Conservation (phyloP, 2,113 vertebrate species). For the Heterotis niloticus region DNA sequence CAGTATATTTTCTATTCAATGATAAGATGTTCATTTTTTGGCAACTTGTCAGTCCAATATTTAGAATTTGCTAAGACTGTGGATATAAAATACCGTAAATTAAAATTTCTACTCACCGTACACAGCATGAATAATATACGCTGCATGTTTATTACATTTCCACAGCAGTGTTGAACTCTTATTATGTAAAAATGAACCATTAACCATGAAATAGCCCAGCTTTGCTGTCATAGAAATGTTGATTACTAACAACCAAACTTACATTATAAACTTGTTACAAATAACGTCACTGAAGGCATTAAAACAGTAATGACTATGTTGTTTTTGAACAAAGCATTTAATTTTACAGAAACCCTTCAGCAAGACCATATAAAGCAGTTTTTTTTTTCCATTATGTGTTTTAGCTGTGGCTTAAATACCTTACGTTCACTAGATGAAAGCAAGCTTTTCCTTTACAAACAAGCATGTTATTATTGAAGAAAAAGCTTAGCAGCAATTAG, state of each 20-base stretch:
- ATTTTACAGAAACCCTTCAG: neutral
- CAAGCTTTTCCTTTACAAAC: neutral
- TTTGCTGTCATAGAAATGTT: neutral
- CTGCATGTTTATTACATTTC: no score
- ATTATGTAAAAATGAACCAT: neutral
- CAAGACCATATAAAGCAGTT: no score
- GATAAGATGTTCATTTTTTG: neutral
- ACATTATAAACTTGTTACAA: neutral
- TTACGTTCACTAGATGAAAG: neutral
- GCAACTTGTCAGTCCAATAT: neutral
- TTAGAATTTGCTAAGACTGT: neutral
- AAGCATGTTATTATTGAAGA: neutral
- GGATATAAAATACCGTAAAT: neutral
- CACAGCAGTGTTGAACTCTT: neutral
- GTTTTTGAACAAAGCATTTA: neutral
- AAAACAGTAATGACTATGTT: neutral
- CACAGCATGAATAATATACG: neutral
- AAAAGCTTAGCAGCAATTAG: neutral
- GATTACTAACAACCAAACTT: neutral
- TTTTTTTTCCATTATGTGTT: no score
- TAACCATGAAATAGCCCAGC: neutral
- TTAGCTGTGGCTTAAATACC: no score
- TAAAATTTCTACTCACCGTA: neutral
- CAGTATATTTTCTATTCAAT: neutral
- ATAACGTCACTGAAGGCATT: neutral